Conservation (phyloP, 1,140 invertebrate species). For the Phymorhynchus buccinoides region DNA sequence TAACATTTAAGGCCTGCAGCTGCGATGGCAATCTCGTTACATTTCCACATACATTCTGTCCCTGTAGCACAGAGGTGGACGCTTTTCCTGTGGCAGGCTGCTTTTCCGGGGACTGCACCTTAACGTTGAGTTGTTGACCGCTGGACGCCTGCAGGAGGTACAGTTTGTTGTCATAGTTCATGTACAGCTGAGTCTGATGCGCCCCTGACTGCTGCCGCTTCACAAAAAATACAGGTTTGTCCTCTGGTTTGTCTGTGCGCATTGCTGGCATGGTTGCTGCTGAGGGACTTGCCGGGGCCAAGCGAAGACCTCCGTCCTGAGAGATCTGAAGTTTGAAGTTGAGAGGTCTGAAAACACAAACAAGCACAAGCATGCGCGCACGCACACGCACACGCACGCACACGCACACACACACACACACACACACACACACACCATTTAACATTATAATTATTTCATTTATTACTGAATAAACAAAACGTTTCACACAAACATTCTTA, state of each 20-base stretch:
- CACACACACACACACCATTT: too few relatives aligned
- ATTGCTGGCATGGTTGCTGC: not conserved
- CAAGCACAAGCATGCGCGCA: not conserved
- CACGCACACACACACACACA: too few relatives aligned
- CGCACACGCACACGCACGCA: not conserved
- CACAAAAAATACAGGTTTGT: not conserved
- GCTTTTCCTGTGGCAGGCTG: not conserved
- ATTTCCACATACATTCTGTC: too few relatives aligned
- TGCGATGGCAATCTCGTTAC: too few relatives aligned
- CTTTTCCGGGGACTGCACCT: not conserved
- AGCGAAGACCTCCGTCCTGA: not conserved
- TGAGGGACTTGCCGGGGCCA: not conserved
- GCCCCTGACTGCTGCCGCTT: not conserved
- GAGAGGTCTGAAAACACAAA: slow-evolving; percentile 18
- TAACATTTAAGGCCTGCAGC: too few relatives aligned
- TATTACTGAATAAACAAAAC: too few relatives aligned
- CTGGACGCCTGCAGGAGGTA: slow-evolving; percentile 2
- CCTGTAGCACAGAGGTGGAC: too few relatives aligned
- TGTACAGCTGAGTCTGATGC: slow-evolving; percentile 2
- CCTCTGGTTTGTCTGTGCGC: too few relatives aligned
- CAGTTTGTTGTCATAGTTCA: not conserved
- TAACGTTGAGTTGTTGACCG: slow-evolving; percentile 9
- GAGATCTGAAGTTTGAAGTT: slow-evolving; percentile 16
- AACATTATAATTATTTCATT: too few relatives aligned
- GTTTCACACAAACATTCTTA: too few relatives aligned